Base-by-base conservation (phyloP, 2,888 invertebrate genomes). In the Mamestra brassicae region DNA sequence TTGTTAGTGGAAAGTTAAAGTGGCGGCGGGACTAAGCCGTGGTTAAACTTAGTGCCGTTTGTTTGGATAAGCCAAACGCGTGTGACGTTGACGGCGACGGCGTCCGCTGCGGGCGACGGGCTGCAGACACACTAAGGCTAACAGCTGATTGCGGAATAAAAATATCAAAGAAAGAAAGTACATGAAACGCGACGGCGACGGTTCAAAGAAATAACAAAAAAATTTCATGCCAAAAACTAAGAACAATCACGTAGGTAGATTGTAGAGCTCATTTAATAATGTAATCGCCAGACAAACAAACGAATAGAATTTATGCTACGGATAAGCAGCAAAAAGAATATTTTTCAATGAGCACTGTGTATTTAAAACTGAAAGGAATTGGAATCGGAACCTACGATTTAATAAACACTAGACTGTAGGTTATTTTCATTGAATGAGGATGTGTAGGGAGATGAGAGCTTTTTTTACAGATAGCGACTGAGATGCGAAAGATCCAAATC, bases 31-130 rank as follows among this genome's bases (percentile, higher is more conserved):
- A 83, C 88, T 92, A 92, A 93, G 92, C 92, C 89, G 88, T 86
- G 90, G 92, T 91, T 92, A 92, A 89, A 93, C 92, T 93, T 91
- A 90, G 90, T 90, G 88, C 87, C 85, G 88, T 89, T 89, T 94
- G 93, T 94, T 94, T 94, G 87, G 78, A 86, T 92, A 92, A 92
- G 91, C 89, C 89, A 80, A 88, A 85, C 88, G 91, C 80, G 88
- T 85, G 92, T 86, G 88, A 88, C 88, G 87, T 65, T 77, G 73
- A 87, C 85, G 81, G 81, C 72, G 77, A 36, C 17, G 38, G 4
- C 54, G 84, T 72, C 78, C 74, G 54, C 68, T 54, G 55, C 70
- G 65, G 61, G 57, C 61, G 11, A 36, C 38, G 13, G 17, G 74
- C 61, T 3, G 58, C 60, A 69, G 68, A 50, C 57, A 83, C 64